Evolutionary conservation across 1,140 invertebrate species (phyloP), one percentile per base, ranked within the genome.

Genomic region (Drosophila micromelanica): DNA sequence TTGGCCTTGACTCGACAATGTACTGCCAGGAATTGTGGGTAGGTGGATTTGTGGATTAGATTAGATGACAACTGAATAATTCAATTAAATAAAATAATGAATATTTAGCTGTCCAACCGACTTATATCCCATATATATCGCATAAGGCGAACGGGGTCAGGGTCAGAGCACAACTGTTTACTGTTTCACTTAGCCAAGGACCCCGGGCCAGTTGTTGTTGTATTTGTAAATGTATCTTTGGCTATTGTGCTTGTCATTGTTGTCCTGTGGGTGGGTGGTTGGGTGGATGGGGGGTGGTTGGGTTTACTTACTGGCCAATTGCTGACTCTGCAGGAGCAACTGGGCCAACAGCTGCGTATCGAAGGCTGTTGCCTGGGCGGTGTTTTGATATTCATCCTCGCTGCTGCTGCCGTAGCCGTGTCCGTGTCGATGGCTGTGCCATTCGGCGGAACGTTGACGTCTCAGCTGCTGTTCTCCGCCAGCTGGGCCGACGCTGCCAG

Each of bases 361-460:
- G 76, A 85, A 91, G 63, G 74, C 92, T 49, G 69, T 89, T 73
- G 69, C 64, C 64, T 93, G 93, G 52, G 92, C 92, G 30, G 92
- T 91, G 40, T 93, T 92, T 52, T 94, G 93, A 56, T 94, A 94
- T 75, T 94, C 94, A 57, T 94, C 94, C 74, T 93, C 93, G 77
- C 94, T 94, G 80, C 94, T 94, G 69, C 94, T 94, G 35, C 84
- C 93, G 70, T 94, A 92, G 13, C 69, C 57, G 73, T 94, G 94
- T 30, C 93, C 93, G 74, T 94, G 93, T 67, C 94, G 93, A 61
- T 86, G 82, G 81, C 94, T 94, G 65, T 94, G 92, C 94, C 94
- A 94, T 90, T 94, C 94, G 45, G 94, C 93, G 69, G 94, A 94
- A 42, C 94, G 92, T 80, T 94, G 94, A 43, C 94, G 92, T 61